Evolutionary conservation across 2,888 invertebrate species (phyloP).

Genomic region (Phoronis australis): DNA sequence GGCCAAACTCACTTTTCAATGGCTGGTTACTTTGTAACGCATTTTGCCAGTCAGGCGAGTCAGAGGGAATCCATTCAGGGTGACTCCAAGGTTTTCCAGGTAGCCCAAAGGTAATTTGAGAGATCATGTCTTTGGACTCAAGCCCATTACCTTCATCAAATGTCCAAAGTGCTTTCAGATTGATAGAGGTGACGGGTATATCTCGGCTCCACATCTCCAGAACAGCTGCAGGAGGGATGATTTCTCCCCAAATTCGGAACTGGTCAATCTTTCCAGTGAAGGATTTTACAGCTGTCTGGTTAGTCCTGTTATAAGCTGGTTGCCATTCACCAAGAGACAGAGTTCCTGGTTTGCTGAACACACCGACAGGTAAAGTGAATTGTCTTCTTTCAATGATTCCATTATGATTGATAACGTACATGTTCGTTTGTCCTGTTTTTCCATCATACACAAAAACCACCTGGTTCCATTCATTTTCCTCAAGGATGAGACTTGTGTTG

Average conservation of each 20-base stretch:
- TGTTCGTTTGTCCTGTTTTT: conserved; percentile 14
- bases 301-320: conserved; percentile 17
- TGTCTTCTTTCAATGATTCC: conserved; percentile 16
- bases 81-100: conserved; percentile 24
- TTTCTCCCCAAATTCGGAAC: conserved; percentile 23
- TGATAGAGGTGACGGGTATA: conserved; percentile 16
- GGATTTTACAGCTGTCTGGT: conserved; percentile 10
- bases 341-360: conserved; percentile 18
- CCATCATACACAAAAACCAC: conserved; percentile 22
- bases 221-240: conserved; percentile 21
- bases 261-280: conserved; percentile 26
- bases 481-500: conserved; percentile 18
- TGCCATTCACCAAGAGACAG: conserved; percentile 30
- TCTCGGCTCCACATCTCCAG: conserved; percentile 21
- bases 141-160: conserved; percentile 29
- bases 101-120: conserved; percentile 9
- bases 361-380: conserved; percentile 6
- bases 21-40: too few relatives aligned
- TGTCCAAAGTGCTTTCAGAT: conserved; percentile 14
- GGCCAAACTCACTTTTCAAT: too few relatives aligned
- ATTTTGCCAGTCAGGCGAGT: conserved; percentile 16
- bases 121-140: conserved; percentile 11
- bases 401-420: conserved; percentile 20
- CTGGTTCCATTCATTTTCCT: conserved; percentile 25
- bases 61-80: conserved; percentile 27